phyloP scores from a whole-genome alignment of 2,797 vertebrate species.

The Schizopygopsis malacanthus region DNA sequence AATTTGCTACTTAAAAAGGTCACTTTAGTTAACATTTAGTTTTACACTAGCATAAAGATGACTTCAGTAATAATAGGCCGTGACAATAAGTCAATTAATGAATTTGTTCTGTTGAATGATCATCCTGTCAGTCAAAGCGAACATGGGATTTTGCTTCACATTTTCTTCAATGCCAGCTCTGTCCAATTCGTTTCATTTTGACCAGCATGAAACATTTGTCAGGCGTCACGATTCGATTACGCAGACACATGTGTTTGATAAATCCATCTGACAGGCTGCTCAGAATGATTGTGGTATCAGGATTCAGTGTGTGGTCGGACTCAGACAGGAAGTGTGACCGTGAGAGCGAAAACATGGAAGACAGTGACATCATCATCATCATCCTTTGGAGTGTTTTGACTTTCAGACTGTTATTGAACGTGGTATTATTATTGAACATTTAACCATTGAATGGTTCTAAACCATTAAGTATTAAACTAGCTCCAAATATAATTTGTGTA shows the following conservation, averaged over 20 bases:
- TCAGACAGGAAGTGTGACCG: neutral
- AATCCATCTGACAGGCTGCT: constrained; percentile 40
- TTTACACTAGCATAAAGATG: neutral
- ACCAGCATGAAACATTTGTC: constrained; percentile 40
- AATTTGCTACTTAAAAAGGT: neutral
- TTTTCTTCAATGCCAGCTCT: constrained; percentile 10
- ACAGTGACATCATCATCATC: neutral
- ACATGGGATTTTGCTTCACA: constrained; percentile 9
- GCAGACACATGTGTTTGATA: constrained; percentile 46
- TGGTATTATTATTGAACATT: neutral
- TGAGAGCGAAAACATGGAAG: constrained; percentile 19
- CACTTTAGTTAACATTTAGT: neutral
- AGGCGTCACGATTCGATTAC: constrained; percentile 29
- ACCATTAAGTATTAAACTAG: neutral
- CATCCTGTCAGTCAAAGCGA: constrained; percentile 11
- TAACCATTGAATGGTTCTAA: neutral
- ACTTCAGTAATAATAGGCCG: neutral
- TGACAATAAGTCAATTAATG: neutral
- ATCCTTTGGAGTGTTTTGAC: neutral
- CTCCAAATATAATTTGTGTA: neutral
- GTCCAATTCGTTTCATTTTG: constrained; percentile 22
- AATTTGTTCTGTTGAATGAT: constrained; percentile 2
- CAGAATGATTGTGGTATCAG: constrained; percentile 13
- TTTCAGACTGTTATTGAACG: neutral
- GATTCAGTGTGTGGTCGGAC: constrained; percentile 29